A percentile compares a stretch with the other conserved stretches of the same genome.
phyloP scores from a whole-genome alignment of 2,113 vertebrate species.

The Catagonus wagneri region DNA sequence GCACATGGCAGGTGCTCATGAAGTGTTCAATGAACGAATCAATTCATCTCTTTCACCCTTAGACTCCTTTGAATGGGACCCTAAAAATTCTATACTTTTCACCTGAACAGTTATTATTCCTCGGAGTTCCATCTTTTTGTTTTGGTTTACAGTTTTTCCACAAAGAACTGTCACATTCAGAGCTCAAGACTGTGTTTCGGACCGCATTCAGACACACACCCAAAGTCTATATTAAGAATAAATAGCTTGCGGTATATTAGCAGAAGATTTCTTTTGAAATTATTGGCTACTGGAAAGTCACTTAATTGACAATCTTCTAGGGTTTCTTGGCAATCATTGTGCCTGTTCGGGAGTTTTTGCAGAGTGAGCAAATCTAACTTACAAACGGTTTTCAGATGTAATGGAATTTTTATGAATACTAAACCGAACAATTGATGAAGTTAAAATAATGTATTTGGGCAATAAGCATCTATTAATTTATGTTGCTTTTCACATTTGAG shows the following conservation, averaged over 20 bases:
- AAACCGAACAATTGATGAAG: not conserved
- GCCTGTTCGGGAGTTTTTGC: slow-evolving; percentile 47
- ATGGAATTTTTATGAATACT: slow-evolving; percentile 50
- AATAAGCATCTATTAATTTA: slow-evolving; percentile 27
- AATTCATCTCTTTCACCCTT: not conserved
- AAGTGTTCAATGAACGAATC: not conserved
- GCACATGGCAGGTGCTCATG: not conserved
- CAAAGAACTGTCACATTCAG: not conserved
- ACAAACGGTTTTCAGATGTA: slow-evolving; percentile 32
- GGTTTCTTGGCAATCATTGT: slow-evolving; percentile 32
- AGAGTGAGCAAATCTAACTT: slow-evolving; percentile 36
- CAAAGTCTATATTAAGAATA: not conserved
- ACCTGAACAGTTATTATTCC: not conserved
- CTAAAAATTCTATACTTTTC: not conserved
- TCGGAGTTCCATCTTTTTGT: not conserved
- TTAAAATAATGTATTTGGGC: slow-evolving; percentile 56
- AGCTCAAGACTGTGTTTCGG: not conserved
- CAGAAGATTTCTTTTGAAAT: slow-evolving; percentile 31
- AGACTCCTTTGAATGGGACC: not conserved
- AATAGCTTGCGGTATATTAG: not conserved
- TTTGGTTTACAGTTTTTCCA: not conserved
- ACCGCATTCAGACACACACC: not conserved
- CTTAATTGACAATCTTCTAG: slow-evolving; percentile 30
- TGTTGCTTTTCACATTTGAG: slow-evolving; percentile 7
- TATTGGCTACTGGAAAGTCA: slow-evolving; percentile 13